phyloP scores from a whole-genome alignment of 2,888 invertebrate genomes.

The Eugnorisma glareosa region DNA sequence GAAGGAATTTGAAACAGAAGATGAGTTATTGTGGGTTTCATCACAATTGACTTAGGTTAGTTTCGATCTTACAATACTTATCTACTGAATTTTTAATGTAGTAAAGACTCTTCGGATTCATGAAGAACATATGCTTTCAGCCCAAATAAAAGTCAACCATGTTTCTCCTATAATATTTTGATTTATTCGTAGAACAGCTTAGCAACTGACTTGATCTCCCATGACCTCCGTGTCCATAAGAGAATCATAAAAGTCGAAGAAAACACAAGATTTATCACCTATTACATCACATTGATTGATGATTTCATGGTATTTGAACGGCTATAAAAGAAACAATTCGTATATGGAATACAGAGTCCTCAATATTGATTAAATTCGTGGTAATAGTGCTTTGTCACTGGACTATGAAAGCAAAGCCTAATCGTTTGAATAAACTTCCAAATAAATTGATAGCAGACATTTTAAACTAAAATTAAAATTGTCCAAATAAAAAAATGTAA shows the following conservation, averaged over 20 bases:
- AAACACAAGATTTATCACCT: slow-evolving; percentile 38
- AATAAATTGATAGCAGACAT: neutral
- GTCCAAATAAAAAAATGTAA: neutral
- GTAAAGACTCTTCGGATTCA: neutral
- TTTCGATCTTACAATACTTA: neutral
- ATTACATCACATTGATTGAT: slow-evolving; percentile 34
- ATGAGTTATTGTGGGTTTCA: neutral
- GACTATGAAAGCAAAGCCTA: neutral
- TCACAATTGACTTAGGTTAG: neutral
- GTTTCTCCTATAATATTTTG: neutral
- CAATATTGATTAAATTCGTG: neutral
- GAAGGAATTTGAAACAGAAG: neutral
- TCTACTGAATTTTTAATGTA: neutral
- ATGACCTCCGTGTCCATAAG: slow-evolving; percentile 23
- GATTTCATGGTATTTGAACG: slow-evolving; percentile 19
- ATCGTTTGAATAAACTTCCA: slow-evolving; percentile 7
- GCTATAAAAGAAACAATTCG: slow-evolving; percentile 2
- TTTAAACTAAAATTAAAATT: neutral
- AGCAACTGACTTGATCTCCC: slow-evolving; percentile 2
- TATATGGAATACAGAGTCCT: neutral
- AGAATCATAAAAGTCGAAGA: slow-evolving; percentile 24
- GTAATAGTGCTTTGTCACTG: neutral
- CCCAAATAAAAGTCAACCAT: slow-evolving; percentile 19
- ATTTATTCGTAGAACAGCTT: slow-evolving; percentile 16
- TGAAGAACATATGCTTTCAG: neutral